phyloP scores from a whole-genome alignment of 2,797 vertebrate genomes.

The Coendou prehensilis region DNA sequence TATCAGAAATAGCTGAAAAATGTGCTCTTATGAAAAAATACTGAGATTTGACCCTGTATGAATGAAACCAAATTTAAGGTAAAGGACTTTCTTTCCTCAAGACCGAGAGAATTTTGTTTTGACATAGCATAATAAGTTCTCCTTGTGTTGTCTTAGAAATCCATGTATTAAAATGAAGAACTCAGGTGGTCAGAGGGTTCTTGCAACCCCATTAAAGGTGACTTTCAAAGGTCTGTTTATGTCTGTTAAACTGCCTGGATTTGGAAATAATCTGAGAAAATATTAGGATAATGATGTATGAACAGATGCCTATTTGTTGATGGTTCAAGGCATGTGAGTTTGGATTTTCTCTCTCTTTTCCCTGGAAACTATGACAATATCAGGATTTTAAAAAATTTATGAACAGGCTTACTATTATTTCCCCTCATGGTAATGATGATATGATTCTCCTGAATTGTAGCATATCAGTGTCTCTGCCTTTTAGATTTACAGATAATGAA shows the following conservation, averaged over 20 bases:
- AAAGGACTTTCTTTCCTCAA: background rate
- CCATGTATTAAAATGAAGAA: background rate
- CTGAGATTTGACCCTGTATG: conserved; percentile 69
- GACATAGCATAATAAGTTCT: background rate
- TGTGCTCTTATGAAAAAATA: conserved; percentile 88
- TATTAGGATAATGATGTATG: background rate
- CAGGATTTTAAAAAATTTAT: background rate
- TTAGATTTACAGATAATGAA: background rate
- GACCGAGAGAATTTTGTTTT: background rate
- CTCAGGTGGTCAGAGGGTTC: background rate
- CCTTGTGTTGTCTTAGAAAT: conserved; percentile 2
- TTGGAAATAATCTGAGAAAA: conserved; percentile 36
- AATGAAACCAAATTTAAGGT: background rate
- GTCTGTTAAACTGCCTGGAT: conserved; percentile 2
- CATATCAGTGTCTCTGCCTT: background rate
- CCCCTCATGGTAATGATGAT: background rate
- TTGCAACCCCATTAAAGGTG: background rate
- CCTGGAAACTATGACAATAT: conserved; percentile 38
- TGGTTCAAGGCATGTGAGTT: background rate
- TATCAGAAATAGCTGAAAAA: conserved; percentile 95
- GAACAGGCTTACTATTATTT: background rate
- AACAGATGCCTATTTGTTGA: background rate
- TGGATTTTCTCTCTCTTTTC: background rate
- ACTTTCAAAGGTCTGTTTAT: conserved; percentile 21
- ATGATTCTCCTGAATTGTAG: background rate